Conservation (phyloP, 2,797 vertebrate species). For the Pagetopsis macropterus region DNA sequence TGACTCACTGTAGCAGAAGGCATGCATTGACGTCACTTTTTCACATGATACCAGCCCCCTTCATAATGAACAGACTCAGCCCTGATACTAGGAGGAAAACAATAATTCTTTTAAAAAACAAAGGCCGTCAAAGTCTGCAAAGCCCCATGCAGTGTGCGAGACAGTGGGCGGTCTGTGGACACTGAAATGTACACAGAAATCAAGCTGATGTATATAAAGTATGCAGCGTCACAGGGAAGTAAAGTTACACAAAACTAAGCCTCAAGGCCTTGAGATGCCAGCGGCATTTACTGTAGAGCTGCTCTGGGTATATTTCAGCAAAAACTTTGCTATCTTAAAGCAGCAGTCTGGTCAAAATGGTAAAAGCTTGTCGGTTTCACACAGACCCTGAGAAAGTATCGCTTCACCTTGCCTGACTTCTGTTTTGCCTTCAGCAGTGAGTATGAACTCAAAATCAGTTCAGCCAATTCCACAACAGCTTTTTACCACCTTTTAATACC, state of each 20-base stretch:
- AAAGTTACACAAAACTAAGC: constrained; percentile 15
- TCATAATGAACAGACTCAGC: not conserved
- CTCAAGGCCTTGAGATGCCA: not conserved
- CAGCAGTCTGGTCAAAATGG: not conserved
- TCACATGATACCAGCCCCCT: constrained; percentile 3
- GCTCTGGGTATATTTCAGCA: not conserved
- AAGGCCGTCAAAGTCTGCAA: not conserved
- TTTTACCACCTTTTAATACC: not conserved
- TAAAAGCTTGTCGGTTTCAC: not conserved
- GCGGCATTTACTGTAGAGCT: not conserved
- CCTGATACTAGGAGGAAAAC: not conserved
- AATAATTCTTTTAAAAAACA: not conserved
- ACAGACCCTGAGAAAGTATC: not conserved
- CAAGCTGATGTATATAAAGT: not conserved
- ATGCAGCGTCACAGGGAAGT: not conserved
- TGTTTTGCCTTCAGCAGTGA: not conserved
- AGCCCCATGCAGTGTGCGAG: not conserved
- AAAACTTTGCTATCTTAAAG: not conserved
- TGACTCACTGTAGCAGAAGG: constrained; percentile 28
- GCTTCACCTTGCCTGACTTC: constrained; percentile 5
- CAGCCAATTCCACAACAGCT: not conserved
- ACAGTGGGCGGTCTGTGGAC: not conserved
- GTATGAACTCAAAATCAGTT: not conserved
- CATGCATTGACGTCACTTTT: constrained; percentile 22
- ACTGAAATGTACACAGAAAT: not conserved